Percentiles rank a stretch among this genome's conserved stretches.
phyloP scores from a whole-genome alignment of 2,113 vertebrate genomes.

The Notothenia coriiceps region DNA sequence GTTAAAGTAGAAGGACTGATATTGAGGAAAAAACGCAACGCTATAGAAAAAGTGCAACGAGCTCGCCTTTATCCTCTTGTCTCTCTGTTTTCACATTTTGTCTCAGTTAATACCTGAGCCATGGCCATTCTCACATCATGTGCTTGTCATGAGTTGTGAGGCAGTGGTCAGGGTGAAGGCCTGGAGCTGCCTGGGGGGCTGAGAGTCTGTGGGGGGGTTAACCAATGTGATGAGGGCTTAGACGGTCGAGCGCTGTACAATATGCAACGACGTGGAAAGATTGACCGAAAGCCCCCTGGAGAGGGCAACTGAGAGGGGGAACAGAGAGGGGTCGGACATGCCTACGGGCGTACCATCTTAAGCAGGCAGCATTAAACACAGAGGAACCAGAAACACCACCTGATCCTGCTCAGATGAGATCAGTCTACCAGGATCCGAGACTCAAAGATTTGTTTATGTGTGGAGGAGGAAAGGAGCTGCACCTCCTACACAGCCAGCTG shows the following conservation, averaged over 20 bases:
- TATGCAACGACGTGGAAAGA: conserved; percentile 52
- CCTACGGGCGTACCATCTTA: conserved; percentile 22
- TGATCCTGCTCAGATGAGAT: conserved; percentile 18
- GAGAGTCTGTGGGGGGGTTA: conserved; percentile 19
- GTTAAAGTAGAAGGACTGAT: background rate
- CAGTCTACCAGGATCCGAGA: conserved; percentile 33
- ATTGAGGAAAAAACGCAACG: conserved; percentile 13
- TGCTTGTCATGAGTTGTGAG: conserved; percentile 80
- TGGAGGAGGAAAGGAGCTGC: conserved; percentile 29
- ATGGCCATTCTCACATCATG: conserved; percentile 71
- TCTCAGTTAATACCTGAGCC: conserved; percentile 65
- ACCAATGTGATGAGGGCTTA: conserved; percentile 49
- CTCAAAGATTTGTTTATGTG: conserved; percentile 38
- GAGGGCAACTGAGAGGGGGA: conserved; percentile 9
- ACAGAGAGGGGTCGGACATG: conserved; percentile 26
- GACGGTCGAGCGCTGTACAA: conserved; percentile 35
- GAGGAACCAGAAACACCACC: conserved; percentile 19
- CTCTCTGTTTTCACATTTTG: conserved; percentile 25
- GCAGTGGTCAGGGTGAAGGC: conserved; percentile 51
- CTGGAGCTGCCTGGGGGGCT: conserved; percentile 49
- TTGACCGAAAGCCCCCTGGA: conserved; percentile 44
- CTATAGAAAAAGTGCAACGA: conserved; percentile 29
- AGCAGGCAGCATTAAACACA: conserved; percentile 22
- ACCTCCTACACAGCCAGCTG: conserved; percentile 32
- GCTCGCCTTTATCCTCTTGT: conserved; percentile 42